Conservation (phyloP, 2,113 vertebrate species). For the Varanus komodoensis region DNA sequence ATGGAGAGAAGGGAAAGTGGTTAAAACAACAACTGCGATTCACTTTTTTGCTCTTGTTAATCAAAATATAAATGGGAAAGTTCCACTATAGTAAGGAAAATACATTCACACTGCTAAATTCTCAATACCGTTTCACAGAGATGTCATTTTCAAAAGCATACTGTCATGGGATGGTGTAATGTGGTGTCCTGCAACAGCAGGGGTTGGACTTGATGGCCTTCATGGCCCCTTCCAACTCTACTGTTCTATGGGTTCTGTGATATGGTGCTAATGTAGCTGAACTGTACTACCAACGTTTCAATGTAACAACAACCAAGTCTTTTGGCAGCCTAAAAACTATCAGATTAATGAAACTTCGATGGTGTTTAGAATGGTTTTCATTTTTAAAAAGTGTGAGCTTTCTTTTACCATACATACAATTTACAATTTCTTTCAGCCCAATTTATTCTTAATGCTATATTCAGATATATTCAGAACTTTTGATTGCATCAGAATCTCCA, state of each 20-base stretch:
- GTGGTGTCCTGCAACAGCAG: too few species aligned
- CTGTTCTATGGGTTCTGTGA: not conserved
- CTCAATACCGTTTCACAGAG: not conserved
- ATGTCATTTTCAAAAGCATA: not conserved
- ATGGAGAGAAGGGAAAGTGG: too few species aligned
- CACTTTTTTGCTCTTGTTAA: not conserved
- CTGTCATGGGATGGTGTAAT: too few species aligned
- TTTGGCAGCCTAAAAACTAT: not conserved
- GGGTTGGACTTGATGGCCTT: too few species aligned
- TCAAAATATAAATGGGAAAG: not conserved
- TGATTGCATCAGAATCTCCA: not conserved
- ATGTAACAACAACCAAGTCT: not conserved
- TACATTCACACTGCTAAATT: not conserved
- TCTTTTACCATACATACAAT: not conserved
- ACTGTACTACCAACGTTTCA: not conserved
- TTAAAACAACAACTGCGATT: not conserved
- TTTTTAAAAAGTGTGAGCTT: not conserved
- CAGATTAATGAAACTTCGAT: not conserved
- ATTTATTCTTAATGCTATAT: slow-evolving; percentile 4
- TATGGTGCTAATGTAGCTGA: not conserved
- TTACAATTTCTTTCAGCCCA: not conserved
- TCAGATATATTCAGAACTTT: not conserved
- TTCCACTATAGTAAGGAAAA: not conserved
- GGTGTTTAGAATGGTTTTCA: not conserved
- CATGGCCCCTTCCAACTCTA: too few species aligned